Evolutionary conservation across 2,888 invertebrate genomes (phyloP), one percentile per base, ranked within the genome.

Genomic region (Chaetogeoica ovagalla): DNA sequence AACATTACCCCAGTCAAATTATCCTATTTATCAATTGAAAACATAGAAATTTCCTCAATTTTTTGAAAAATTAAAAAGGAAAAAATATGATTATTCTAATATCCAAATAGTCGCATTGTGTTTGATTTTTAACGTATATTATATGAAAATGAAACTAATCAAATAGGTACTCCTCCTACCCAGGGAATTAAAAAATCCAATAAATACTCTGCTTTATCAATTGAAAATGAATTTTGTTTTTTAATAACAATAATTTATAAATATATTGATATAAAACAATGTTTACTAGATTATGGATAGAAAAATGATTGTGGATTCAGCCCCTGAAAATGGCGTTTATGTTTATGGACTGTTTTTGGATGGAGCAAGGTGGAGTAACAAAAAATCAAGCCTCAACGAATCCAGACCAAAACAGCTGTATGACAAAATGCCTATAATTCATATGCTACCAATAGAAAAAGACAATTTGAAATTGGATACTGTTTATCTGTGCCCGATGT

Each of bases 301-400:
- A 71, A 79, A 55, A 57, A 63, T 71, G 15, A 21, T 23, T 8
- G 39, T 79, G 17, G 8, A 62, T 52, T 70, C 71, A 59, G 68
- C 82, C 13, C 88, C 89, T 0, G 88, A 89, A 82, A 91, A 91
- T 82, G 90, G 90, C 1, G 91, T 93, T 37, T 93, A 90, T 84
- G 89, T 93, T 57, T 88, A 90, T 84, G 94, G 94, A 7, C 87
- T 96, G 83, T 96, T 90, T 86, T 88, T 95, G 83, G 95, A 94
- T 85, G 96, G 97, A 2, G 95, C 94, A 0, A 89, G 94, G 82
- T 97, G 96, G 96, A 91, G 95, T 85, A 87, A 90, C 83, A 84
- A 88, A 3, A 84, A 83, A 87, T 88, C 85, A 83, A 63, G 71
- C 52, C 70, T 79, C 13, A 60, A 89, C 2, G 97, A 97, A 86